Base-by-base conservation (phyloP, 2,888 invertebrate species). In the Thereva unica region DNA sequence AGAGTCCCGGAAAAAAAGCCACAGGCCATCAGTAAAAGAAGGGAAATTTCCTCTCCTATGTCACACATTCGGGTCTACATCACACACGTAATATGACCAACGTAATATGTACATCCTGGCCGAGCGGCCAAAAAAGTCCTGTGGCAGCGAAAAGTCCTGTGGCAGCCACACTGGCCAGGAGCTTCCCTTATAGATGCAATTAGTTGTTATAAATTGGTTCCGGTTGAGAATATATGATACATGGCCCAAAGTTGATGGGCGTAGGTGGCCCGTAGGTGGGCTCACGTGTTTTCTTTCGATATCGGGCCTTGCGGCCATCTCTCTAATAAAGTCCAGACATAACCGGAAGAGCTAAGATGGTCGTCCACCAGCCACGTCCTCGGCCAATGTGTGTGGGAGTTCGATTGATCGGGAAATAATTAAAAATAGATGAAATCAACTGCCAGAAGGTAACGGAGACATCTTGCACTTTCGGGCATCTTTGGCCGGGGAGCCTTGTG, bases 201-300 rank as follows among this genome's bases (percentile, higher is more conserved):
- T 64, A 64, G 64, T 64, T 64, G 53, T 64, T 64, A 64, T 64
- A 64, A 64, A 64, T 64, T 53, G 64, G 64, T 64, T 64, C 64
- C 64, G 64, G 64, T 64, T 53, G 53, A 64, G 64, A 44, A 42
- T 37, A 12, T 64, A 37, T 64, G 64, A 64, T 54, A 64, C 64
- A 64, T 64, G 53, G 54, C 64, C 53, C 37, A 42, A 12, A 54
- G 54, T 53, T 52, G 64, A 61, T 50, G 49, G 42, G 49, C 50
- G 61, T 61, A 50, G 50, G 61, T 42, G 61, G 61, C 49, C 49
- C 50, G 61, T 61, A 50, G 50, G 61, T 42, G 61, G 61, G 50
- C 61, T 50, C 61, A 61, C 61, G 61, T 61, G 50, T 42, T 59
- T 50, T 12, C 34, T 50, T 50, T 61, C 50, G 50, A 40, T 50